Conservation (phyloP, 2,797 vertebrate species). For the Micropoecilia bifurca region DNA sequence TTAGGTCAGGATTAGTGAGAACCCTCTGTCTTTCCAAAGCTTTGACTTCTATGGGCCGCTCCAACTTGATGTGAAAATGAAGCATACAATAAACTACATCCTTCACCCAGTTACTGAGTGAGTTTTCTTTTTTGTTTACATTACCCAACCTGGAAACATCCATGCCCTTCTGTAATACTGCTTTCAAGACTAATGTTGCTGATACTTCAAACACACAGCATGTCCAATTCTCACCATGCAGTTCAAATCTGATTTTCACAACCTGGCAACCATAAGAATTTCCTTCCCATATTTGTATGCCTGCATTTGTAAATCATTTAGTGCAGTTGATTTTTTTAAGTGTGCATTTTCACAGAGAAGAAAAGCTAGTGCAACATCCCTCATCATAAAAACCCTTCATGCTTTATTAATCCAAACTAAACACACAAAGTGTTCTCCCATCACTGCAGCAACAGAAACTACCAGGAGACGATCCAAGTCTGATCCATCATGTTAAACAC, state of each 20-base stretch:
- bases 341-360: not conserved
- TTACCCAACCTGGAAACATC: not conserved
- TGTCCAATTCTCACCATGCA: not conserved
- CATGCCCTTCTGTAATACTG: not conserved
- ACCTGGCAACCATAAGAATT: constrained; percentile 1
- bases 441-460: not conserved
- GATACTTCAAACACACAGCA: not conserved
- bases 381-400: not conserved
- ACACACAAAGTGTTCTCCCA: not conserved
- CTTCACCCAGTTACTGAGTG: not conserved
- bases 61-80: not conserved
- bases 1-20: not conserved
- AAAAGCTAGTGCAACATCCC: not conserved
- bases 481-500: not conserved
- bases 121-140: not conserved
- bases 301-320: not conserved
- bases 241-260: not conserved
- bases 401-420: constrained; percentile 1
- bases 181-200: not conserved
- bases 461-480: not conserved
- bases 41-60: not conserved
- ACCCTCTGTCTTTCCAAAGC: not conserved
- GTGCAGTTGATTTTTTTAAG: not conserved
- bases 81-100: not conserved
- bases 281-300: not conserved